Evolutionary conservation across 2,797 vertebrate genomes (phyloP).

Genomic region (Silurus aristotelis): DNA sequence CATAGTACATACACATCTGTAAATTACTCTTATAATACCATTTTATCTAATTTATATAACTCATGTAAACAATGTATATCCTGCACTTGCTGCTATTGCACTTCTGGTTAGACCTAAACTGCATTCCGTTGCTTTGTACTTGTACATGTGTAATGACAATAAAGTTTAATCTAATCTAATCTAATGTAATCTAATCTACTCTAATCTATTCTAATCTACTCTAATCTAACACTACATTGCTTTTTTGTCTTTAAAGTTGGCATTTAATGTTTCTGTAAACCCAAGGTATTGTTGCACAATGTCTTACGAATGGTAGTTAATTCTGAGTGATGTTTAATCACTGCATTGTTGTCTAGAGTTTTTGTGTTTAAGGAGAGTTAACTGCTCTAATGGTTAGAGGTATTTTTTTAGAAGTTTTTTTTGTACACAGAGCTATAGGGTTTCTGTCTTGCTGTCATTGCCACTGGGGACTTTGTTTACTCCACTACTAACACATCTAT

Average conservation of each 20-base stretch:
- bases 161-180: too few species aligned
- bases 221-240: background rate
- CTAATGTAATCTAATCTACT: too few species aligned
- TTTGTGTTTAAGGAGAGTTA: background rate
- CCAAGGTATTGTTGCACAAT: background rate
- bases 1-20: too few species aligned
- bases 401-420: background rate
- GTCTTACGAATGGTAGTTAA: background rate
- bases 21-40: too few species aligned
- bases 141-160: too few species aligned
- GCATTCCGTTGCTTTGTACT: too few species aligned
- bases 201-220: too few species aligned
- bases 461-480: background rate
- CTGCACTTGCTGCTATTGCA: too few species aligned
- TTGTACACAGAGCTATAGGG: background rate
- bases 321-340: background rate
- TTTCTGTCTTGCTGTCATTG: background rate
- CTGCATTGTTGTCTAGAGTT: background rate
- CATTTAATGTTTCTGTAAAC: background rate
- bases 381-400: background rate
- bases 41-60: too few species aligned
- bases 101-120: too few species aligned
- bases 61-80: too few species aligned
- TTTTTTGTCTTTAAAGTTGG: background rate
- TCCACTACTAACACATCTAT: background rate